Base-by-base conservation (phyloP, 2,113 vertebrate species). In the Strigops habroptila region DNA sequence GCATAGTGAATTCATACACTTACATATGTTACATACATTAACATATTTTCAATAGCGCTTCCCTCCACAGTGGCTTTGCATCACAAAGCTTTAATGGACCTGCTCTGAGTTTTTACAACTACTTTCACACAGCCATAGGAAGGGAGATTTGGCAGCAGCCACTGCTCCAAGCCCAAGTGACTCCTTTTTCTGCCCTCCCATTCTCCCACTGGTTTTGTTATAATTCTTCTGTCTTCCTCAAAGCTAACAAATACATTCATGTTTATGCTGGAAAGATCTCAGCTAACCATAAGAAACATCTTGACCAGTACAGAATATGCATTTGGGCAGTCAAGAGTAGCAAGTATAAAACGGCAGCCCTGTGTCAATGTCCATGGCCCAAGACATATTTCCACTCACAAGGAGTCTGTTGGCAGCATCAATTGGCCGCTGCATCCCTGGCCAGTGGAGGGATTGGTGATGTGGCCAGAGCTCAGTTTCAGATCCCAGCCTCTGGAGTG, bases 391-490 rank as follows among this genome's bases (percentile, higher is more conserved):
- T 27, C 43, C 52, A 51, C 12, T 9, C n/a, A 5, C 14, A 11
- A 71, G 9, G 22, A 5, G 12, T 30, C 15, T 31, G 41, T 19
- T 9, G 28, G 57, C 30, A 60, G 10, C 3, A 5, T 2, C 0
- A 0, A 35, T 0, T 9, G 1, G 18, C 39, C 0, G 0, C 55
- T 69, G 33, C 37, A 28, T 2, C 18, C 57, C n/a, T 27, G n/a
- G 65, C 18, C 39, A 63, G 37, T 48, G 28, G 9, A 83, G 25
- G n/a, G 44, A 33, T 14, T 25, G 37, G 6, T 10, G 22, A 67
- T 1, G 10, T 31, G 41, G 18, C 7, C 55, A 52, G 46, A 7
- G 46, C 25, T 35, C 41, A 31, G 22, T 12, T 41, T 33, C 1
- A 11, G 69, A 31, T 65, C 35, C 25, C 55, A 82, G 70, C 2